Percentiles rank a stretch among this genome's conserved stretches.
Conservation (phyloP, 2,113 vertebrate species). For the Rhinoptilus africanus region DNA sequence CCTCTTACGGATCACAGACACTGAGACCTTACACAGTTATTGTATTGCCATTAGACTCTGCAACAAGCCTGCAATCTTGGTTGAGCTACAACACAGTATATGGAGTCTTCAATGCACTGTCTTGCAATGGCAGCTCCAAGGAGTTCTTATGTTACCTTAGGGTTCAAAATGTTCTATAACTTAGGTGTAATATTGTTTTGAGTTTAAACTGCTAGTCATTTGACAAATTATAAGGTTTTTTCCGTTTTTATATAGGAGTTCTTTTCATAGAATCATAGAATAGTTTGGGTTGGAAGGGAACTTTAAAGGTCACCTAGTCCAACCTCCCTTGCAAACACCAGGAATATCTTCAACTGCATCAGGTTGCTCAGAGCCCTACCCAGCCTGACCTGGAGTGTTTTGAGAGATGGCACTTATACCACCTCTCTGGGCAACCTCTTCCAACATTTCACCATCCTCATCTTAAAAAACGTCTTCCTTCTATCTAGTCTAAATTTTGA, state of each 20-base stretch:
- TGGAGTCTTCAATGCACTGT: background rate
- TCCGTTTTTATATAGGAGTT: background rate
- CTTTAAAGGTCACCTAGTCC: too few relatives aligned
- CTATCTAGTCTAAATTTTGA: too few relatives aligned
- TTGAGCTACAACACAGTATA: background rate
- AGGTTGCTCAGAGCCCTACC: too few relatives aligned
- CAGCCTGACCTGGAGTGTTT: too few relatives aligned
- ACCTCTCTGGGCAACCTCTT: too few relatives aligned
- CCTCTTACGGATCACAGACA: background rate
- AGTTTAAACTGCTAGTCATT: background rate
- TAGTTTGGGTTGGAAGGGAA: too few relatives aligned
- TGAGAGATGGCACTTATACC: too few relatives aligned
- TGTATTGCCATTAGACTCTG: background rate
- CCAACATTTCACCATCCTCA: too few relatives aligned
- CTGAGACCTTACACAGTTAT: background rate
- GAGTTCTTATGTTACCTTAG: background rate
- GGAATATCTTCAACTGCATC: too few relatives aligned
- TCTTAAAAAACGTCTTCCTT: too few relatives aligned
- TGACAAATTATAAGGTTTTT: background rate
- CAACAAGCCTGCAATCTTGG: background rate
- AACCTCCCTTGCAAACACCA: too few relatives aligned
- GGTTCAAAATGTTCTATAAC: background rate
- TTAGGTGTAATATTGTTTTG: background rate
- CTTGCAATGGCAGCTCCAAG: background rate
- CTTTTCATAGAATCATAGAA: background rate